phyloP scores from a whole-genome alignment of 2,113 vertebrate genomes.

The Hippoglossus stenolepis region DNA sequence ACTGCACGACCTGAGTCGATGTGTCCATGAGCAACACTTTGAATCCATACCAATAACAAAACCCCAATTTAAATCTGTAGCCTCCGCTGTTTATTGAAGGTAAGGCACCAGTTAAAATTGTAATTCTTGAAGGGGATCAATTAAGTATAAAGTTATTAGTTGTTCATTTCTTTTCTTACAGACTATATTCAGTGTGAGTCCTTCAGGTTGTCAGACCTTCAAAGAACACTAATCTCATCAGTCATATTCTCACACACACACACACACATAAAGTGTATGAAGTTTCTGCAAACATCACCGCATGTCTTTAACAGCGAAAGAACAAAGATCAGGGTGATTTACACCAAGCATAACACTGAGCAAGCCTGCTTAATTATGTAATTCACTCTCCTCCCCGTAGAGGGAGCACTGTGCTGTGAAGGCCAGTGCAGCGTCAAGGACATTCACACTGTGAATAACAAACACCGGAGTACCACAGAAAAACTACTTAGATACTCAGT shows the following conservation, averaged over 20 bases:
- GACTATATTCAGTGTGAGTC: slow-evolving; percentile 6
- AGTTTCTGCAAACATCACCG: slow-evolving; percentile 40
- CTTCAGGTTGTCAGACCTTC: slow-evolving; percentile 20
- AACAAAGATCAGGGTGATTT: slow-evolving; percentile 43
- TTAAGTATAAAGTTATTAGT: slow-evolving; percentile 26
- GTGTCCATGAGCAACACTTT: slow-evolving; percentile 16
- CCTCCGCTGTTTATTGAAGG: background rate
- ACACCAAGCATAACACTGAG: slow-evolving; percentile 19
- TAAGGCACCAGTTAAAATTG: background rate
- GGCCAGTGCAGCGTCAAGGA: slow-evolving; percentile 72
- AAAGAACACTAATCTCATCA: slow-evolving; percentile 24
- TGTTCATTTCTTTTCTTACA: slow-evolving; percentile 10
- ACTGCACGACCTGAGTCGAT: slow-evolving; percentile 6
- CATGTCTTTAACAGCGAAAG: slow-evolving; percentile 9
- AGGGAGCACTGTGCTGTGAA: slow-evolving; percentile 69
- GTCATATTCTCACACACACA: slow-evolving; percentile 11
- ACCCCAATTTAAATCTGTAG: background rate
- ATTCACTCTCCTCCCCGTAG: slow-evolving; percentile 70
- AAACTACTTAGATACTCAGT: slow-evolving; percentile 44
- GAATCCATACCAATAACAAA: background rate
- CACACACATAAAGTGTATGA: slow-evolving; percentile 8
- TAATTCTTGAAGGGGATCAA: slow-evolving; percentile 14
- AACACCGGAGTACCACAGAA: slow-evolving; percentile 55
- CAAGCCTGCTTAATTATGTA: slow-evolving; percentile 48
- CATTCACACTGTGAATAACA: slow-evolving; percentile 75